These are phyloP conservation scores for Phallusia fumigata DNA, from an alignment of 23 tunicate genomes.

Conservation along the genomic window DNA sequence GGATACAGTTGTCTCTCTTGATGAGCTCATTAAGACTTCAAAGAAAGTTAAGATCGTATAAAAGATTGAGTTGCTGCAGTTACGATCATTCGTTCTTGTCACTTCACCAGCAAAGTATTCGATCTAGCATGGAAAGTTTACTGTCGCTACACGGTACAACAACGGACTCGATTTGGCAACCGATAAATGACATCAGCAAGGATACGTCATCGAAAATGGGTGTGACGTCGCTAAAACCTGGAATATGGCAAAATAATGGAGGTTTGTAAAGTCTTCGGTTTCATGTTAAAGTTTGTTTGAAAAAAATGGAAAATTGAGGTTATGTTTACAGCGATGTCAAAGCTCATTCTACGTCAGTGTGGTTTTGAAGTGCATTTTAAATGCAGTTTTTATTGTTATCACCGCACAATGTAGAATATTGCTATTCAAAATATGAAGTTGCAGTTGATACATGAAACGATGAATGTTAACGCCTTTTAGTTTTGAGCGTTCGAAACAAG, in stretches of 20 bases:
- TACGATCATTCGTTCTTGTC: neutral
- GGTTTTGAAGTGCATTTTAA: too few relatives aligned
- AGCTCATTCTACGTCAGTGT: too few relatives aligned
- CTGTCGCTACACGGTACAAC: neutral
- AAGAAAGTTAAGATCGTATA: neutral
- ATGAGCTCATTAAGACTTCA: slow-evolving; percentile 8
- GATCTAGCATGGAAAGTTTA: neutral
- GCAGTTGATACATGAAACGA: too few relatives aligned
- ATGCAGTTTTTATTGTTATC: too few relatives aligned
- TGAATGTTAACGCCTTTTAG: too few relatives aligned
- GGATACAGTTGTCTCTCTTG: slow-evolving; percentile 34
- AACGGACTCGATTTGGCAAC: neutral
- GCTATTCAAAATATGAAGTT: too few relatives aligned
- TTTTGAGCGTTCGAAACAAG: too few relatives aligned
- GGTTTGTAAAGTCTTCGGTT: too few relatives aligned
- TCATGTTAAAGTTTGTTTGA: too few relatives aligned
- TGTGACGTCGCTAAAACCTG: neutral
- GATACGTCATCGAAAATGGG: neutral
- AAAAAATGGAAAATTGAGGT: too few relatives aligned
- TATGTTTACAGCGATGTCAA: too few relatives aligned
- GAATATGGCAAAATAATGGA: neutral
- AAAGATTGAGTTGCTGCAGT: neutral
- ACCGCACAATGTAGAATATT: too few relatives aligned
- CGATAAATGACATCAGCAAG: neutral
- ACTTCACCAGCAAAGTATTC: neutral